phyloP scores from a whole-genome alignment of 2,113 vertebrate genomes.

The Charadrius vociferus region DNA sequence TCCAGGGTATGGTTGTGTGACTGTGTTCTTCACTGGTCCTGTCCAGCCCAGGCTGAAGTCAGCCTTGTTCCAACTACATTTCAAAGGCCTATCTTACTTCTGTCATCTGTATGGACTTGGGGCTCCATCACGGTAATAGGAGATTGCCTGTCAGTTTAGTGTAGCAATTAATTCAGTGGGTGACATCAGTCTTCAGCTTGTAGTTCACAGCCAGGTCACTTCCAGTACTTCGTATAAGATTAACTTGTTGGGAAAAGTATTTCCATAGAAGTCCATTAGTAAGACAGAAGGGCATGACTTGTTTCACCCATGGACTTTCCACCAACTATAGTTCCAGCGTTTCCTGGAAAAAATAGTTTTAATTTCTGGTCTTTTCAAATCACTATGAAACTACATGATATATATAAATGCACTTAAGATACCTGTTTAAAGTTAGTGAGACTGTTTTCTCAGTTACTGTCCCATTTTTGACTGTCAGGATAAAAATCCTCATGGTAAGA shows the following conservation, averaged over 20 bases:
- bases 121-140: neutral
- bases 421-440: neutral
- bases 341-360: neutral
- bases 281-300: neutral
- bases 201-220: neutral
- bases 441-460: neutral
- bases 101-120: neutral
- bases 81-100: neutral
- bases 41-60: neutral
- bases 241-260: neutral
- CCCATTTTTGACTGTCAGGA: neutral
- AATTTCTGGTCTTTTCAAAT: neutral
- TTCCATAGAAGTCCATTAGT: neutral
- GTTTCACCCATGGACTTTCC: neutral
- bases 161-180: neutral
- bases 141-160: neutral
- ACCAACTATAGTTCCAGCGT: neutral
- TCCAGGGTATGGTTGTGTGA: neutral
- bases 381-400: no score
- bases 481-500: neutral
- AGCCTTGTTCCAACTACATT: neutral
- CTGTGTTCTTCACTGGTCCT: neutral
- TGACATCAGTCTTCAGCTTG: neutral
- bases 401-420: no score
- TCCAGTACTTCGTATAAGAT: neutral